Percentiles rank a stretch among this genome's conserved stretches.
Conservation (phyloP, 2,888 invertebrate genomes). For the Beris chalybata region DNA sequence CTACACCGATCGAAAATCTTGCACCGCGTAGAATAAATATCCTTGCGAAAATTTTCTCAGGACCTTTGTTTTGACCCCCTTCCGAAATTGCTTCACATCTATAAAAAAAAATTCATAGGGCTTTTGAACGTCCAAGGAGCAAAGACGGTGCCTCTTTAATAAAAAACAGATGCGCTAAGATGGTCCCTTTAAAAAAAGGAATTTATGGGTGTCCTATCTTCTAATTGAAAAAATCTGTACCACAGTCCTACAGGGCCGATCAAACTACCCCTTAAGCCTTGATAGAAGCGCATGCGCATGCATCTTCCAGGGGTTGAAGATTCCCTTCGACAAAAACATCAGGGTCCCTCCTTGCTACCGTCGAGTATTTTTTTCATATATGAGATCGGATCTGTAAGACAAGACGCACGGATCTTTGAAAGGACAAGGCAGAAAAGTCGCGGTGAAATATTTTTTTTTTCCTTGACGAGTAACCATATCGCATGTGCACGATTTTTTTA, state of each 20-base stretch:
- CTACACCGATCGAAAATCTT: constrained; percentile 6
- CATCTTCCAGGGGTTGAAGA: constrained; percentile 9
- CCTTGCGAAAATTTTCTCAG: constrained; percentile 28
- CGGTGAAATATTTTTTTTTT: constrained; percentile 1
- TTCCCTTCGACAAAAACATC: constrained; percentile 10
- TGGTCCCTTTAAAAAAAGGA: constrained; percentile 10
- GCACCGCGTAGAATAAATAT: constrained; percentile 1
- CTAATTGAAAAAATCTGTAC: constrained; percentile 23
- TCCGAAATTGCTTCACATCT: constrained; percentile 24
- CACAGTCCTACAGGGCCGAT: constrained; percentile 9
- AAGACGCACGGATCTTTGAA: neutral
- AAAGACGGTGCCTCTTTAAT: constrained; percentile 2
- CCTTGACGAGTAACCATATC: constrained; percentile 19
- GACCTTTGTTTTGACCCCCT: constrained; percentile 32
- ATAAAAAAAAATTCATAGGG: constrained; percentile 8
- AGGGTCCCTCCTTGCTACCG: constrained; percentile 13
- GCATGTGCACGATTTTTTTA: constrained; percentile 18
- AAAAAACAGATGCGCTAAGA: constrained; percentile 32
- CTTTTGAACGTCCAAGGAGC: no score
- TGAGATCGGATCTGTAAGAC: neutral
- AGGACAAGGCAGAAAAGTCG: constrained; percentile 8
- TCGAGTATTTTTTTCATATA: constrained; percentile 5
- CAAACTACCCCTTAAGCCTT: constrained; percentile 23
- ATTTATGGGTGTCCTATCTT: constrained; percentile 24
- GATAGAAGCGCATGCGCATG: constrained; percentile 1